Evolutionary conservation across 2,888 invertebrate genomes (phyloP).

Genomic region (Melinaea menophilus): DNA sequence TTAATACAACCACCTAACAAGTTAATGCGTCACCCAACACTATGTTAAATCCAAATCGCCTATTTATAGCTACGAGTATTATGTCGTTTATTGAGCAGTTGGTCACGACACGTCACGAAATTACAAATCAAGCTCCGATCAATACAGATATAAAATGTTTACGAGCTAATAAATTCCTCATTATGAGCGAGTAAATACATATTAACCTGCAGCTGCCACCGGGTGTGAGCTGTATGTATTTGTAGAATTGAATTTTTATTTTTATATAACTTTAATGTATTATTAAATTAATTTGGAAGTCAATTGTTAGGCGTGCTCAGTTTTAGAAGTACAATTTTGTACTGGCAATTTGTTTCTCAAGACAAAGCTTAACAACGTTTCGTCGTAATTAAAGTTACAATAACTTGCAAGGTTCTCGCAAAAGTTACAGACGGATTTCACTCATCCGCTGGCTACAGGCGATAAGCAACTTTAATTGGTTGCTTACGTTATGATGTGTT

Average conservation of each 20-base stretch:
- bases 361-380: neutral
- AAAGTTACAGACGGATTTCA: constrained; percentile 9
- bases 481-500: constrained; percentile 6
- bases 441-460: constrained; percentile 6
- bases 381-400: constrained; percentile 9
- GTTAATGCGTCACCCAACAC: constrained; percentile 5
- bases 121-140: constrained; percentile 28
- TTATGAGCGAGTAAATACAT: constrained; percentile 11
- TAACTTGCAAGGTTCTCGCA: neutral
- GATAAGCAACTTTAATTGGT: constrained; percentile 21
- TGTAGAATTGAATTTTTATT: neutral
- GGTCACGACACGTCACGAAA: constrained; percentile 20
- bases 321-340: constrained; percentile 1
- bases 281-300: neutral
- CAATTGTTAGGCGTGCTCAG: neutral
- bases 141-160: constrained; percentile 29
- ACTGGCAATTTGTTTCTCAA: neutral
- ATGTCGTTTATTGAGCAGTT: constrained; percentile 11
- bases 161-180: constrained; percentile 25
- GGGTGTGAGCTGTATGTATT: constrained; percentile 8
- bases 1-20: constrained; percentile 1
- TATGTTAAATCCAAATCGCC: constrained; percentile 4
- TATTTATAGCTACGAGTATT: constrained; percentile 5
- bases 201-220: constrained; percentile 11
- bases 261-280: neutral